Evolutionary conservation across 2,113 vertebrate genomes (phyloP).

Genomic region (Ophthalmolycus amberensis): DNA sequence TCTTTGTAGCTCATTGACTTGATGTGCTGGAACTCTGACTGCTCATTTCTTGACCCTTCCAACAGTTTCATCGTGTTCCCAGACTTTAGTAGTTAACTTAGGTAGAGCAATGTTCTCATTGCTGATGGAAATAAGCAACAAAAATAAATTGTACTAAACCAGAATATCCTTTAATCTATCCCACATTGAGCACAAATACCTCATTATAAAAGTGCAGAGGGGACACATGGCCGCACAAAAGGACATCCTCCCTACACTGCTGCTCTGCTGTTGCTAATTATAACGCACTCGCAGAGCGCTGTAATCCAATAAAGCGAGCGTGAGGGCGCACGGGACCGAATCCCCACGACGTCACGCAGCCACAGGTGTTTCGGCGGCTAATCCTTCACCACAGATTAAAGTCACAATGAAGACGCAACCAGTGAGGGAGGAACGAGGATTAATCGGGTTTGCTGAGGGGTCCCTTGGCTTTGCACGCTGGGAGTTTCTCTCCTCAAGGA

Average conservation of each 20-base stretch:
- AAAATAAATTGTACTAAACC: background rate
- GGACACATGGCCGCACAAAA: background rate
- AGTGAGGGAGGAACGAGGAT: conserved; percentile 39
- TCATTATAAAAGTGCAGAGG: background rate
- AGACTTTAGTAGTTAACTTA: background rate
- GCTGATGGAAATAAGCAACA: background rate
- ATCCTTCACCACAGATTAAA: conserved; percentile 58
- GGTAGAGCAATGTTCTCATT: background rate
- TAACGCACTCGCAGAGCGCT: background rate
- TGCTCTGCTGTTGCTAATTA: conserved; percentile 4
- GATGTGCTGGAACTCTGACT: background rate
- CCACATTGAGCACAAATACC: background rate
- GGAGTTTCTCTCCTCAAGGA: conserved; percentile 12
- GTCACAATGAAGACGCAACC: conserved; percentile 26
- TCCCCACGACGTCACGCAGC: conserved; percentile 16
- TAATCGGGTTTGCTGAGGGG: background rate
- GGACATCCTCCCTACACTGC: background rate
- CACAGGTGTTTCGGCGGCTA: conserved; percentile 41
- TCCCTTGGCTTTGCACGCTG: background rate
- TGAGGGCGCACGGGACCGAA: conserved; percentile 37
- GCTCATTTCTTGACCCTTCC: background rate
- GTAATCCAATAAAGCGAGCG: conserved; percentile 52
- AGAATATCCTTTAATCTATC: background rate
- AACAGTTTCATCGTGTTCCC: background rate
- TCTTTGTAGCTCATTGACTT: background rate